Percentiles rank a stretch among this genome's conserved stretches.
These are phyloP conservation scores for Diarsia mendica DNA, from an alignment of 2,888 invertebrate genomes.

Conservation along the genomic window DNA sequence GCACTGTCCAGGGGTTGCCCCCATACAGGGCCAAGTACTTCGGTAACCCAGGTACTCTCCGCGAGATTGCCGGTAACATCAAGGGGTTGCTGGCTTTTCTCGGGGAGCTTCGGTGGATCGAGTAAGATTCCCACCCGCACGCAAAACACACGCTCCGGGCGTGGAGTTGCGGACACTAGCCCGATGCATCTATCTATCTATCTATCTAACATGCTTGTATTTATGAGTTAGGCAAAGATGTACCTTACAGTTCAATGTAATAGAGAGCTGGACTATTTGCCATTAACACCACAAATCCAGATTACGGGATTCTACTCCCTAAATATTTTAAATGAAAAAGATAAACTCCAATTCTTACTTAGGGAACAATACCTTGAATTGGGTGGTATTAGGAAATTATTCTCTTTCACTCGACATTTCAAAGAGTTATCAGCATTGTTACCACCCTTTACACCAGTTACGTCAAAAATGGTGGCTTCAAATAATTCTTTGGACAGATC, in stretches of 20 bases:
- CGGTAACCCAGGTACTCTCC: too few species aligned
- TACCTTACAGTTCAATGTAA: not conserved
- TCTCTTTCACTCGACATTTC: constrained; percentile 83
- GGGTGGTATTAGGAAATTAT: constrained; percentile 92
- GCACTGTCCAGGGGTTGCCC: too few species aligned
- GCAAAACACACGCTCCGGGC: too few species aligned
- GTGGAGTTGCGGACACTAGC: too few species aligned
- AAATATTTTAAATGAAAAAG: not conserved
- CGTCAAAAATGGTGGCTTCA: constrained; percentile 77
- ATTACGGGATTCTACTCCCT: not conserved
- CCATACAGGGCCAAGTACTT: too few species aligned
- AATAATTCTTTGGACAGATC: constrained; percentile 76
- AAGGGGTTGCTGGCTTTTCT: too few species aligned
- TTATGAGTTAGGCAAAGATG: not conserved
- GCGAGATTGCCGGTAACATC: too few species aligned
- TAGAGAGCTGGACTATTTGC: not conserved
- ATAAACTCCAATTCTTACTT: constrained; percentile 37
- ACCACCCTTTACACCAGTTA: constrained; percentile 85
- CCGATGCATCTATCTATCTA: too few species aligned
- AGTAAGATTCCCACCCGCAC: too few species aligned
- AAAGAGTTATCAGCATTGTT: constrained; percentile 89
- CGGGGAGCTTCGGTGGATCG: too few species aligned
- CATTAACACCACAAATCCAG: not conserved
- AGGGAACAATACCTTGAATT: constrained; percentile 88
- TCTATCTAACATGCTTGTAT: not conserved